Conservation (phyloP, 2,797 vertebrate species). For the Chloroceryle inda region DNA sequence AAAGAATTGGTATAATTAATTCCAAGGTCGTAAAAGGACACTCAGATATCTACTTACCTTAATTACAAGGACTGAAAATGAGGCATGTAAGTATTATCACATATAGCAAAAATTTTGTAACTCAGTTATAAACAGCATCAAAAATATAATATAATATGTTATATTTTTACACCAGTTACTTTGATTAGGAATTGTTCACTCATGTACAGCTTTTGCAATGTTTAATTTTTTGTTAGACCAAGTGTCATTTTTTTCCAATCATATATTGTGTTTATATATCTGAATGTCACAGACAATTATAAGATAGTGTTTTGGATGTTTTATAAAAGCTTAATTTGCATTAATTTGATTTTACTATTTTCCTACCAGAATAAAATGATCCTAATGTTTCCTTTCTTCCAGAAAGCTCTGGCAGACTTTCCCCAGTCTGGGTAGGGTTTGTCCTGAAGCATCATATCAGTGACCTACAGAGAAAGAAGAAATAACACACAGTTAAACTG, state of each 20-base stretch:
- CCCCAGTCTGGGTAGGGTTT: conserved; percentile 95
- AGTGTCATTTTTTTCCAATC: background rate
- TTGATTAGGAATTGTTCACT: background rate
- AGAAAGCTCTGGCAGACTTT: conserved; percentile 91
- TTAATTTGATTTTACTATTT: background rate
- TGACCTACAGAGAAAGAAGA: conserved; percentile 85
- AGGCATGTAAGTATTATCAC: background rate
- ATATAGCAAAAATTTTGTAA: background rate
- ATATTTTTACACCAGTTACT: background rate
- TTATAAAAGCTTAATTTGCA: background rate
- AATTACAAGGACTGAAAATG: background rate
- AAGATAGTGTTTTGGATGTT: background rate
- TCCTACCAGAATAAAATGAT: conserved; percentile 96
- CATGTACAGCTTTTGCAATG: background rate
- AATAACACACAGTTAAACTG: background rate
- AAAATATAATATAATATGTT: background rate
- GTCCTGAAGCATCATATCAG: conserved; percentile 99
- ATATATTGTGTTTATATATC: background rate
- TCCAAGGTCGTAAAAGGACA: background rate
- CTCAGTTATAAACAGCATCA: background rate
- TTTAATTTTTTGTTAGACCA: background rate
- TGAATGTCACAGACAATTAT: background rate
- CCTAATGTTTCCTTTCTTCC: conserved; percentile 94
- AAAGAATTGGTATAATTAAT: background rate
- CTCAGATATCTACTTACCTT: background rate